Conservation (phyloP, 2,113 vertebrate genomes). For the Acinonyx jubatus region DNA sequence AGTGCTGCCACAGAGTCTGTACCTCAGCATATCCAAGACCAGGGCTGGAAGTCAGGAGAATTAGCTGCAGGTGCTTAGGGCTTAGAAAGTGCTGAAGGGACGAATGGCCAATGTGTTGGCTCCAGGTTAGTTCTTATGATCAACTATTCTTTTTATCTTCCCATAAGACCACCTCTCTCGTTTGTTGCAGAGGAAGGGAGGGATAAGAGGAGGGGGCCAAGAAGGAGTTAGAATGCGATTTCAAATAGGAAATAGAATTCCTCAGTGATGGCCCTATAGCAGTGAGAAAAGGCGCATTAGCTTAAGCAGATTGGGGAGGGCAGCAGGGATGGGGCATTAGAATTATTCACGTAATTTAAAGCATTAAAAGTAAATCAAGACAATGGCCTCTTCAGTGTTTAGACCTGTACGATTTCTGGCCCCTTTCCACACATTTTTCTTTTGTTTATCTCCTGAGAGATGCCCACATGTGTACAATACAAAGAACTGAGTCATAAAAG, state of each 20-base stretch:
- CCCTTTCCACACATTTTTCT: constrained; percentile 81
- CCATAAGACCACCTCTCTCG: constrained; percentile 83
- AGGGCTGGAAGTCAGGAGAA: constrained; percentile 87
- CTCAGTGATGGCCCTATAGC: constrained; percentile 80
- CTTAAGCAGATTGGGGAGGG: constrained; percentile 73
- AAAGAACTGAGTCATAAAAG: constrained; percentile 92
- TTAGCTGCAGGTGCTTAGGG: constrained; percentile 91
- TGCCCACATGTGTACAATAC: constrained; percentile 93
- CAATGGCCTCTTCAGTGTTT: constrained; percentile 79
- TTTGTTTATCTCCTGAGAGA: constrained; percentile 94
- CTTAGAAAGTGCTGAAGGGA: constrained; percentile 93
- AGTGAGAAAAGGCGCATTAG: constrained; percentile 83
- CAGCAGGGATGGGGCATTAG: neutral
- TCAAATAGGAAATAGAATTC: constrained; percentile 81
- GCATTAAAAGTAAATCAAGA: constrained; percentile 81
- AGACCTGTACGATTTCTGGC: constrained; percentile 87
- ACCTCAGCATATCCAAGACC: constrained; percentile 86
- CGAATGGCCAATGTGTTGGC: constrained; percentile 91
- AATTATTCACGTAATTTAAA: constrained; percentile 83
- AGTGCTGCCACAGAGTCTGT: constrained; percentile 77
- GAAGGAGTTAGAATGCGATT: constrained; percentile 82
- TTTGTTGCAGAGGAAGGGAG: constrained; percentile 80
- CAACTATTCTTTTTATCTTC: constrained; percentile 92
- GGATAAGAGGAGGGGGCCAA: constrained; percentile 51
- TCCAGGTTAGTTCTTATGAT: constrained; percentile 94